Percentiles rank a stretch among this genome's conserved stretches.
Evolutionary conservation across 2,113 vertebrate species (phyloP).

Genomic region (Colistium nudipinnis): DNA sequence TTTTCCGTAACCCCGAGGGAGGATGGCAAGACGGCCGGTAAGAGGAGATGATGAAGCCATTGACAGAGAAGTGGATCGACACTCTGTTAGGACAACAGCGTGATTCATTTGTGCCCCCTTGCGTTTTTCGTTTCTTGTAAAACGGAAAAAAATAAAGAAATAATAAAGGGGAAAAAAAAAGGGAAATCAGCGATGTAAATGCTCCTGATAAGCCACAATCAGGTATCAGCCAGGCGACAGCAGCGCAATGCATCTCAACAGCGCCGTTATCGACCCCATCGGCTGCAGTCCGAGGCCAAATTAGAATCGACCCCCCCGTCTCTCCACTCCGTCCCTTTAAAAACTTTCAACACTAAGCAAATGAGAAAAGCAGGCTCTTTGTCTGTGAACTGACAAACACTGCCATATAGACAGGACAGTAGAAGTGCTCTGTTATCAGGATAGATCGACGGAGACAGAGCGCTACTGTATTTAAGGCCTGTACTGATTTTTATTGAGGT

Average conservation of each 20-base stretch:
- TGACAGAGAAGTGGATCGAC: slow-evolving; percentile 27
- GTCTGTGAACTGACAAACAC: not conserved
- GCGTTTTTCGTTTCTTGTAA: not conserved
- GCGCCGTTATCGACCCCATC: slow-evolving; percentile 63
- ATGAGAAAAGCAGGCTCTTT: not conserved
- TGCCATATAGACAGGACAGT: not conserved
- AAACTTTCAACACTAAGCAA: slow-evolving; percentile 31
- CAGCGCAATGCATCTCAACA: slow-evolving; percentile 65
- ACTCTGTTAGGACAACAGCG: slow-evolving; percentile 9
- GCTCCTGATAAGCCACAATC: slow-evolving; percentile 69
- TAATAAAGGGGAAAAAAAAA: too few species aligned
- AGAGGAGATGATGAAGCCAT: slow-evolving; percentile 37
- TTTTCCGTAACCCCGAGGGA: slow-evolving; percentile 17
- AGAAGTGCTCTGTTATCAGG: not conserved
- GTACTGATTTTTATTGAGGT: not conserved
- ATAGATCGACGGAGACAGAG: not conserved
- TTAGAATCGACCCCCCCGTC: slow-evolving; percentile 70
- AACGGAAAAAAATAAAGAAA: not conserved
- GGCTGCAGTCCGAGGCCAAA: slow-evolving; percentile 57
- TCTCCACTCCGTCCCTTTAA: slow-evolving; percentile 49
- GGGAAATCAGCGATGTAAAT: slow-evolving; percentile 61
- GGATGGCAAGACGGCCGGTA: not conserved
- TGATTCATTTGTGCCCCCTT: not conserved
- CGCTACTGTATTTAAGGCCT: not conserved
- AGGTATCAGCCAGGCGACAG: slow-evolving; percentile 69